Conservation (phyloP, 2,888 invertebrate genomes). For the Pocota personata region DNA sequence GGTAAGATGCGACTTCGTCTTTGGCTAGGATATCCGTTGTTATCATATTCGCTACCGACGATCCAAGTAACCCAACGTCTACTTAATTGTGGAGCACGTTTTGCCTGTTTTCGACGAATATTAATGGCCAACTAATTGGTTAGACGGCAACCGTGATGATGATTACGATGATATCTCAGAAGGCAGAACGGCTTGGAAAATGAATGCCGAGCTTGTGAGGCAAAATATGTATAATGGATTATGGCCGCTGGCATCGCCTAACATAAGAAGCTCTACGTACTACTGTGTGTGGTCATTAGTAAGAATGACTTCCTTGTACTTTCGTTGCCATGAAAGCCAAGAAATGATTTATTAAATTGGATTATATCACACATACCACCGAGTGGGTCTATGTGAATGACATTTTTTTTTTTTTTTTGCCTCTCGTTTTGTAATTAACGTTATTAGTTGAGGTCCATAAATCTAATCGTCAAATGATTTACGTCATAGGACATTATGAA, state of each 20-base stretch:
- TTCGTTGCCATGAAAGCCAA: not conserved
- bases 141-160: constrained; percentile 42
- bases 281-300: not conserved
- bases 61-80: constrained; percentile 6
- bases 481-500: constrained; percentile 32
- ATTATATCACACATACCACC: constrained; percentile 19
- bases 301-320: constrained; percentile 27
- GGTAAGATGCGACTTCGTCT: constrained; percentile 20
- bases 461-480: constrained; percentile 32
- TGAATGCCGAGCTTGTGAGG: constrained; percentile 26
- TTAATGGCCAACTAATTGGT: constrained; percentile 67
- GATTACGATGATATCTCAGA: constrained; percentile 12
- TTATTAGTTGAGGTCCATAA: constrained; percentile 30
- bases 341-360: constrained; percentile 40
- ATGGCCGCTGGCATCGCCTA: not conserved
- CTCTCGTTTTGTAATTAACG: constrained; percentile 26
- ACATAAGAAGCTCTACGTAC: not conserved
- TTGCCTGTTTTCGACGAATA: constrained; percentile 59
- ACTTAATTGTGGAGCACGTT: constrained; percentile 37
- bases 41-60: not conserved
- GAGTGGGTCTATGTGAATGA: not conserved
- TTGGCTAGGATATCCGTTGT: constrained; percentile 29
- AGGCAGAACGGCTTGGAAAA: not conserved
- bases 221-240: constrained; percentile 30
- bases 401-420: not conserved